Percentiles rank a stretch among this genome's conserved stretches.
phyloP scores from a whole-genome alignment of 2,888 invertebrate genomes.

The Ommatoiulus sabulosus region DNA sequence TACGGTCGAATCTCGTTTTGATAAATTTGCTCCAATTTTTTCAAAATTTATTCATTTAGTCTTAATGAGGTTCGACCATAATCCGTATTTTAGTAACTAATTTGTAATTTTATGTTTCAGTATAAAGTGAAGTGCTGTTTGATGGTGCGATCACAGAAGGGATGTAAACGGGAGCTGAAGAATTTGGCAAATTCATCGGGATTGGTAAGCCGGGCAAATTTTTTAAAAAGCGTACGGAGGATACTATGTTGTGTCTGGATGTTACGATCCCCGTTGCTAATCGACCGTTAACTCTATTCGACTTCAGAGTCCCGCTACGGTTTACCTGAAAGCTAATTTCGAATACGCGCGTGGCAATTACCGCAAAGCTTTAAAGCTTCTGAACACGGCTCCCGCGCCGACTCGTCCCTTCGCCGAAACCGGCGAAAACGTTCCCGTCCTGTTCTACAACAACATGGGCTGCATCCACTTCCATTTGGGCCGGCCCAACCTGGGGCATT shows the following conservation, averaged over 20 bases:
- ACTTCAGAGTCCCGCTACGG: constrained; percentile 69
- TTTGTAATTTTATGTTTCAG: constrained; percentile 64
- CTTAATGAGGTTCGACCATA: background rate
- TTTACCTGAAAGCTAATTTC: constrained; percentile 75
- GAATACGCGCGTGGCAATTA: constrained; percentile 77
- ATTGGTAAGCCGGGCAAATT: constrained; percentile 64
- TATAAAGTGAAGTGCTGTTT: constrained; percentile 75
- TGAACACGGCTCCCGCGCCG: constrained; percentile 65
- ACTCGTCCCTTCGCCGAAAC: constrained; percentile 67
- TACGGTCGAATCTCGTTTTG: no score
- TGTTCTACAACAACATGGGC: constrained; percentile 85
- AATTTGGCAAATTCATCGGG: constrained; percentile 64
- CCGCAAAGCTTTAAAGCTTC: constrained; percentile 74
- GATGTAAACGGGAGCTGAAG: constrained; percentile 68
- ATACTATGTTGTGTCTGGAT: no score
- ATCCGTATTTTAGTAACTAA: background rate
- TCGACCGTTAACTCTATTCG: no score
- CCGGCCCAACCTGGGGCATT: constrained; percentile 82
- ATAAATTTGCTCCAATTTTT: no score
- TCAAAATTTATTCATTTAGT: background rate
- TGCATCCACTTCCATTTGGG: constrained; percentile 83
- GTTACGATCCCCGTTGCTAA: no score
- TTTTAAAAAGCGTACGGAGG: no score
- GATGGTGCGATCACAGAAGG: constrained; percentile 70
- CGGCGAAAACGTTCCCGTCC: constrained; percentile 75